Base-by-base conservation (phyloP, 2,888 invertebrate genomes). In the Agriopis marginaria region DNA sequence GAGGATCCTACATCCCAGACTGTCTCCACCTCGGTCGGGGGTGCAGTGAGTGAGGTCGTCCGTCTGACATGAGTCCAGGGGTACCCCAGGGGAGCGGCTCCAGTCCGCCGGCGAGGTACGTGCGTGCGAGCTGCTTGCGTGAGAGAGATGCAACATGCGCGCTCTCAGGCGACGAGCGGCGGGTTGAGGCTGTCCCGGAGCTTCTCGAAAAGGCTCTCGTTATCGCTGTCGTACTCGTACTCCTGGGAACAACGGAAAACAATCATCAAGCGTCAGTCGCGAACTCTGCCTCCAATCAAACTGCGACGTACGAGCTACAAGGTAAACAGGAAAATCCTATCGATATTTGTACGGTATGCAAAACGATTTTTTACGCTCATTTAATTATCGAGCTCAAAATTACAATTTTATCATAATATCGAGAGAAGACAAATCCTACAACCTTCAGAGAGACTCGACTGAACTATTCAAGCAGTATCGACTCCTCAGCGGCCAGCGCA, bases 141-240 rank as follows among this genome's bases (percentile, higher is more conserved):
- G 53, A 54, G 53, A n/a, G 51, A 12, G 54, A 50, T 51, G 66
- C 61, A 42, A 45, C 59, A 17, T 12, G 44, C 58, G 42, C 51
- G 54, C 40, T 60, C 68, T 87, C 84, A 89, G 68, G 88, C 88
- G 69, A 89, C 88, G 80, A 89, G 85, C 76, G 87, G 85, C 44
- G 85, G 77, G 77, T 77, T 70, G 56, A 65, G 42, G 32, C 54
- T 86, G 17, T 51, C 61, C 64, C 79, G 83, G 14, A 87, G 75
- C 71, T 80, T 83, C 71, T 89, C 89, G 81, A 87, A 91, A 23
- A 90, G 70, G 44, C 79, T 83, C 70, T 90, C 90, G 56, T 71
- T 78, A 62, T 91, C 91, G 67, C 85, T 88, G 73, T 91, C 91
- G 68, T 85, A 88, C 72, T 91, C 90, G 65, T 82, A 86, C 73